Evolutionary conservation across 2,888 invertebrate genomes (phyloP).

Genomic region (Geophilus truncorum): DNA sequence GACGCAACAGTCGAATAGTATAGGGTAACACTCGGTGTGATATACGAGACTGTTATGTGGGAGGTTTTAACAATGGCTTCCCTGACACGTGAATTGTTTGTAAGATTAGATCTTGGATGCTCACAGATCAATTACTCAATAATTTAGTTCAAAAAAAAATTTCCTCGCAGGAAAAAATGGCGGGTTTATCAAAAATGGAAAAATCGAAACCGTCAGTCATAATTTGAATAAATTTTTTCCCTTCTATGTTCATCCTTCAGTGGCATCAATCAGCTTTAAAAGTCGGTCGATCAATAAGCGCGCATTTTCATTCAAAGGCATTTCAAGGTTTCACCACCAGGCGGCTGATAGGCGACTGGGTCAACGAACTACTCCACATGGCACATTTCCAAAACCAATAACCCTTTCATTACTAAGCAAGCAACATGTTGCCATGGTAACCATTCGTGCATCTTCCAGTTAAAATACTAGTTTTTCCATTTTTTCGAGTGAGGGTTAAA

Average conservation of each 20-base stretch:
- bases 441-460: neutral
- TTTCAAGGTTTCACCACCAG: slow-evolving; percentile 15
- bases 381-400: slow-evolving; percentile 22
- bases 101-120: neutral
- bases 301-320: slow-evolving; percentile 15
- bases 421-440: slow-evolving; percentile 5
- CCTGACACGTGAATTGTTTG: neutral
- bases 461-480: neutral
- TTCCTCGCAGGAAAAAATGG: neutral
- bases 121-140: neutral
- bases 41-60: neutral
- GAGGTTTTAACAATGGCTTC: neutral
- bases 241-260: neutral
- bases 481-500: no score
- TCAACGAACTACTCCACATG: slow-evolving; percentile 21
- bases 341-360: slow-evolving; percentile 24
- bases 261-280: neutral
- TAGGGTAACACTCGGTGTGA: neutral
- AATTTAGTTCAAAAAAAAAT: neutral
- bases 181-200: neutral
- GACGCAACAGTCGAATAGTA: neutral
- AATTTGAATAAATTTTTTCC: neutral
- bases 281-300: neutral
- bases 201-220: neutral
- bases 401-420: neutral